A percentile compares a stretch with the other conserved stretches of the same genome.
phyloP scores from a whole-genome alignment of 2,888 invertebrate genomes.

The Amiota mariae region DNA sequence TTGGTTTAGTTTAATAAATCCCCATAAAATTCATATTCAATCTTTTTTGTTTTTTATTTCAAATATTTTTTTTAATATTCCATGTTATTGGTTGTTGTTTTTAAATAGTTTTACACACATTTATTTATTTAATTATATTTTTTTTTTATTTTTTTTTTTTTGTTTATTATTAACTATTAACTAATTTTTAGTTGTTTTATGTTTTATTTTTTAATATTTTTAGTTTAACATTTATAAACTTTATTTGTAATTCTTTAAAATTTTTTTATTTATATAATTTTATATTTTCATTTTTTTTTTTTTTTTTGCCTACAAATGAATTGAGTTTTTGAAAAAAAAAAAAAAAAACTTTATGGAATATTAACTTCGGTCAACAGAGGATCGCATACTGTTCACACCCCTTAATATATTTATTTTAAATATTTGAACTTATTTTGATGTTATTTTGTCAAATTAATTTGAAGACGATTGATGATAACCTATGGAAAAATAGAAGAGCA shows the following conservation, averaged over 20 bases:
- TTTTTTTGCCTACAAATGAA: neutral
- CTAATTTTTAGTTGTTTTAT: neutral
- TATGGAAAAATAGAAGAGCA: too few species aligned
- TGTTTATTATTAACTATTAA: neutral
- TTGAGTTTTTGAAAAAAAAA: neutral
- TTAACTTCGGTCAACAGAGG: neutral
- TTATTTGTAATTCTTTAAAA: neutral
- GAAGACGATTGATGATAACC: too few species aligned
- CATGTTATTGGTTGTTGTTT: neutral
- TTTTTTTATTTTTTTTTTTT: neutral
- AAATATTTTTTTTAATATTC: neutral
- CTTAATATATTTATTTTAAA: too few species aligned
- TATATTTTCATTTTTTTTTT: neutral
- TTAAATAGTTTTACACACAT: neutral
- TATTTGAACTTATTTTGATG: too few species aligned
- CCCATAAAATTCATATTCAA: neutral
- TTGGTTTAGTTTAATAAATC: neutral
- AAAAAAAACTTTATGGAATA: neutral
- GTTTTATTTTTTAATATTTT: neutral
- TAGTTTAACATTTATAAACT: neutral
- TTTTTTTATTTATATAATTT: conserved; percentile 7
- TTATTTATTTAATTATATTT: neutral
- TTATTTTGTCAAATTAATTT: too few species aligned
- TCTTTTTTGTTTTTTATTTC: neutral
- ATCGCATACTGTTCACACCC: too few species aligned